These are phyloP conservation scores for Scolopax bukidnonensis DNA, from an alignment of 2,797 vertebrate species.

Conservation along the genomic window DNA sequence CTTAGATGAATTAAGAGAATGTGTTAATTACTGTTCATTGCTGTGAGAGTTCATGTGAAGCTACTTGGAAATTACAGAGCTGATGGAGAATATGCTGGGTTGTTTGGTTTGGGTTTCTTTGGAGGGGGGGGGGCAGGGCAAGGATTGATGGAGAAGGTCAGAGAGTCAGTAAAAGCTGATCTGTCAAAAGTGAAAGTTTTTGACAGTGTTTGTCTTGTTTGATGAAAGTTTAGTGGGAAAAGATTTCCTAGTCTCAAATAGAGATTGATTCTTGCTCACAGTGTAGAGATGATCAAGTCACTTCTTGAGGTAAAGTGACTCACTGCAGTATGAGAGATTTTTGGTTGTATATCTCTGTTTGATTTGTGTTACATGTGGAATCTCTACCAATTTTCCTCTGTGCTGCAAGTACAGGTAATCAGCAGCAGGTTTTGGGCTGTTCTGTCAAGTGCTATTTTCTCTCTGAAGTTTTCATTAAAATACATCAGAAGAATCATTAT, in stretches of 20 bases:
- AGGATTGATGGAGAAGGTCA: neutral
- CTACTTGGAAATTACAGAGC: slow-evolving; percentile 36
- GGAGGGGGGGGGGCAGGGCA: accelerated
- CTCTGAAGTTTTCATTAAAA: slow-evolving; percentile 10
- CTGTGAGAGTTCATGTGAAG: slow-evolving; percentile 47
- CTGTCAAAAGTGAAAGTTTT: slow-evolving; percentile 1
- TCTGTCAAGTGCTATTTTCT: neutral
- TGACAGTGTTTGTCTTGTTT: neutral
- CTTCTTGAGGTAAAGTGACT: neutral
- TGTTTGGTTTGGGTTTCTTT: neutral
- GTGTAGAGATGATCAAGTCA: neutral
- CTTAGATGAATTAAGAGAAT: slow-evolving; percentile 61
- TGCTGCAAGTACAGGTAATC: neutral
- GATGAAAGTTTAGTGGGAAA: neutral
- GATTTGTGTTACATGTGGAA: neutral
- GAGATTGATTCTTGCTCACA: neutral
- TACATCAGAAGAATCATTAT: neutral
- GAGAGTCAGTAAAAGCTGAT: neutral
- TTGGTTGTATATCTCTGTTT: neutral
- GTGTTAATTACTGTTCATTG: slow-evolving; percentile 72
- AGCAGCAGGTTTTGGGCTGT: neutral
- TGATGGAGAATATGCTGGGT: neutral
- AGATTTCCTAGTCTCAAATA: neutral
- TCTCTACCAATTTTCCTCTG: neutral
- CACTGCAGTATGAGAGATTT: neutral